Percentiles rank a stretch among this genome's conserved stretches.
These are phyloP conservation scores for Dicerorhinus sumatrensis DNA, from an alignment of 2,113 vertebrate species.

Conservation along the genomic window DNA sequence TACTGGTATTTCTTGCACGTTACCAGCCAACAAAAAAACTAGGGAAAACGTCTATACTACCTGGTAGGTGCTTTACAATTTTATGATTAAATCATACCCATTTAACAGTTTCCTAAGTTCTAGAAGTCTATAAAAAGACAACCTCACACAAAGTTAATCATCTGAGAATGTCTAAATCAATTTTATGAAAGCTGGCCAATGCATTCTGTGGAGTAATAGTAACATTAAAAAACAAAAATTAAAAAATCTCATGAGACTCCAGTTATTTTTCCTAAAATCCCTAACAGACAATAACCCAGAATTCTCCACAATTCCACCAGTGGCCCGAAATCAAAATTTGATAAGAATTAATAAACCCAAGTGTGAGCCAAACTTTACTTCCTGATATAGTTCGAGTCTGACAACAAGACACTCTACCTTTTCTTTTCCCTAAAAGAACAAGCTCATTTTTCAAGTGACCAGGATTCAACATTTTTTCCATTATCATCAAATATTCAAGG, in stretches of 20 bases:
- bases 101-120: constrained; percentile 16
- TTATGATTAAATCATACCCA: background rate
- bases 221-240: constrained; percentile 41
- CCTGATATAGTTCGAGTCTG: background rate
- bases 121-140: constrained; percentile 34
- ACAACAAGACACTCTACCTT: background rate
- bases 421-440: background rate
- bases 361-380: background rate
- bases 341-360: background rate
- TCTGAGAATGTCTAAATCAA: constrained; percentile 13
- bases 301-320: background rate
- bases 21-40: background rate
- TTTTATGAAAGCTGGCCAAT: constrained; percentile 11
- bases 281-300: background rate
- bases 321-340: constrained; percentile 31
- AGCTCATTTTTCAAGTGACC: background rate
- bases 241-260: background rate
- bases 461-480: background rate
- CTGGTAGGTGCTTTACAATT: background rate
- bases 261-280: constrained; percentile 45
- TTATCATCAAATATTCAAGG: background rate
- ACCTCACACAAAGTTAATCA: constrained; percentile 11
- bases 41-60: background rate
- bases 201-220: background rate
- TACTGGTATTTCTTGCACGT: background rate